A percentile compares a stretch with the other conserved stretches of the same genome.
These are phyloP conservation scores for Sebastes vulpes DNA, from an alignment of 2,797 vertebrate species.

Conservation along the genomic window DNA sequence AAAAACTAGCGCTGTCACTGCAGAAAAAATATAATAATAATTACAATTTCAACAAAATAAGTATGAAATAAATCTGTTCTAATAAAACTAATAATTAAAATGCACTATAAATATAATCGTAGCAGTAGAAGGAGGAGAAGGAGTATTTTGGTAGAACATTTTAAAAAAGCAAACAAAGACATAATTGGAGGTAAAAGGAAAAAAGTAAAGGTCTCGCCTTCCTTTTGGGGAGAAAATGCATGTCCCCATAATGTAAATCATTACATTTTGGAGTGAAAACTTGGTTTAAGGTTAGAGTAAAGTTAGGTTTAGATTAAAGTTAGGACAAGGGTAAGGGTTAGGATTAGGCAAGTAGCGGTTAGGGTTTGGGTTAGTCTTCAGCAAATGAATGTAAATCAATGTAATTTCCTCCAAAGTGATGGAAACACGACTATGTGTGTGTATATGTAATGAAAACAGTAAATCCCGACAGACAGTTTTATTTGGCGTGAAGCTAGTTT, in stretches of 20 bases:
- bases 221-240: no score
- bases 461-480: conserved; percentile 29
- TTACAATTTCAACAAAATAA: background rate
- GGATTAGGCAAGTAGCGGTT: no score
- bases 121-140: no score
- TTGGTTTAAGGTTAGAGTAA: no score
- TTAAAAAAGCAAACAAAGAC: background rate
- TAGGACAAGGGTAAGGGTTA: no score
- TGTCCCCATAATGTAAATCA: no score
- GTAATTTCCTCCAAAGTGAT: no score
- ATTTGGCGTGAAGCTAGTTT: conserved; percentile 30
- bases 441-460: background rate
- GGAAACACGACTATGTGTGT: background rate
- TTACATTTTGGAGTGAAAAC: no score
- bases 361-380: no score
- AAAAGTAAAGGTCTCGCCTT: background rate
- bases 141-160: background rate
- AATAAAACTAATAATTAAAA: background rate
- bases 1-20: background rate
- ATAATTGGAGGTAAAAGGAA: background rate
- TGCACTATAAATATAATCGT: background rate
- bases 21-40: background rate
- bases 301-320: no score
- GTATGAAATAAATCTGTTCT: background rate
- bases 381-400: no score